Evolutionary conservation across 2,888 invertebrate species (phyloP).

Genomic region (Tenthredo notha): DNA sequence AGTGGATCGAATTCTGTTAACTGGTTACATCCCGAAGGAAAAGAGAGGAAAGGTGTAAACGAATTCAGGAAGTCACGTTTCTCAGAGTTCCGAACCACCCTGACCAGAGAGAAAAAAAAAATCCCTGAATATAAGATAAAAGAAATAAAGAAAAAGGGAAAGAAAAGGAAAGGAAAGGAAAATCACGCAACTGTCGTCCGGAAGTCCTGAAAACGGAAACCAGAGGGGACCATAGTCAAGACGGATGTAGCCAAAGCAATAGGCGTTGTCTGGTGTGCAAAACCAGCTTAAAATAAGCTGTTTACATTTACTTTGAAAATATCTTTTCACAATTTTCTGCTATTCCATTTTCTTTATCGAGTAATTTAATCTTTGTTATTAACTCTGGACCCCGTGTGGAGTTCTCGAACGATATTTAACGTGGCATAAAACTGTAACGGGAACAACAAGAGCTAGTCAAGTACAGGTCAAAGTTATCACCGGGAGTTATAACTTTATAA

Average conservation of each 20-base stretch:
- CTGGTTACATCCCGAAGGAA: neutral
- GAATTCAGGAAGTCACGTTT: slow-evolving; percentile 6
- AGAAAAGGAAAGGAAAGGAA: neutral
- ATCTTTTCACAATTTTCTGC: neutral
- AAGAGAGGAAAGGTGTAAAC: neutral
- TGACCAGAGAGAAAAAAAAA: neutral
- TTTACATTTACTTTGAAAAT: neutral
- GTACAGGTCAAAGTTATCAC: slow-evolving; percentile 26
- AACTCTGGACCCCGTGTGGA: neutral
- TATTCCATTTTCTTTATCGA: neutral
- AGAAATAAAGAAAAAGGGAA: neutral
- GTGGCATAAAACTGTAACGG: neutral
- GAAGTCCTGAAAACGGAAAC: slow-evolving; percentile 26
- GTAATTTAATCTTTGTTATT: slow-evolving; percentile 9
- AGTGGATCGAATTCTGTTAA: neutral
- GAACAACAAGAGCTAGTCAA: slow-evolving; percentile 19
- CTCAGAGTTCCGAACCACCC: neutral
- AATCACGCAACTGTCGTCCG: neutral
- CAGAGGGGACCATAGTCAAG: neutral
- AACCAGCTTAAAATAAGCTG: slow-evolving; percentile 23
- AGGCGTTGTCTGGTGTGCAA: neutral
- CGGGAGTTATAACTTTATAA: slow-evolving; percentile 23
- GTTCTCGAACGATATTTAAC: slow-evolving; percentile 7
- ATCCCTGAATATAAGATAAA: neutral
- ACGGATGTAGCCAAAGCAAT: slow-evolving; percentile 21